Evolutionary conservation across 2,797 vertebrate genomes (phyloP).

Genomic region (Borostomias antarcticus): DNA sequence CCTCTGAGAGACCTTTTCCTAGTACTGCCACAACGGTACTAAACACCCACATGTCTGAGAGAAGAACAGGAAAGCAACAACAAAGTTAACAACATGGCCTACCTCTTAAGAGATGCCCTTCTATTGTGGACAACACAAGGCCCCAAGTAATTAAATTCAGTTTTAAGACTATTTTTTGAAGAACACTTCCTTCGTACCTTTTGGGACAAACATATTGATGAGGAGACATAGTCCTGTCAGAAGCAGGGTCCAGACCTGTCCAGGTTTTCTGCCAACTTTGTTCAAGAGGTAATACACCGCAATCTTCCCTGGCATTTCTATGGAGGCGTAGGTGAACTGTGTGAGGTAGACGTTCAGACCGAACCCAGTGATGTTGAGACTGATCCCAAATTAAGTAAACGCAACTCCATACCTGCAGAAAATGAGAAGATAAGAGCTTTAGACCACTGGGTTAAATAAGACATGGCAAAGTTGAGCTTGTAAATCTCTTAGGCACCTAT

Average conservation of each 20-base stretch:
- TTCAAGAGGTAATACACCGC: constrained; percentile 75
- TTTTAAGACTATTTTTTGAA: neutral
- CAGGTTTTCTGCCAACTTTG: constrained; percentile 71
- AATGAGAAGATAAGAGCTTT: neutral
- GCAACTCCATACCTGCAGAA: constrained; percentile 85
- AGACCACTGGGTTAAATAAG: neutral
- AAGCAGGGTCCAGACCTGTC: constrained; percentile 68
- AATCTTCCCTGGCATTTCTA: constrained; percentile 87
- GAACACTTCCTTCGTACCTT: constrained; percentile 50
- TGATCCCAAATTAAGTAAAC: constrained; percentile 88
- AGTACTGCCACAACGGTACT: constrained; percentile 76
- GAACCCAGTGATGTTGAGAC: constrained; percentile 82
- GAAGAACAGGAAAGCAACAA: neutral
- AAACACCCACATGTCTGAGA: constrained; percentile 69
- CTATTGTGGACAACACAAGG: neutral
- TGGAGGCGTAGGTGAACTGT: constrained; percentile 81
- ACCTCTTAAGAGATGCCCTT: neutral
- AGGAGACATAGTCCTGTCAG: constrained; percentile 66
- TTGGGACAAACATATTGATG: constrained; percentile 72
- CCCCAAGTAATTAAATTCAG: neutral
- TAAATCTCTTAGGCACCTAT: no score
- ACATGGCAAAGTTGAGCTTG: no score
- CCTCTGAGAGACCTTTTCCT: constrained; percentile 85
- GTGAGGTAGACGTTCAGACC: constrained; percentile 83
- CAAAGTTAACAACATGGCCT: neutral